Evolutionary conservation across 2,888 invertebrate genomes (phyloP).

Genomic region (Amblyjoppa proteus): DNA sequence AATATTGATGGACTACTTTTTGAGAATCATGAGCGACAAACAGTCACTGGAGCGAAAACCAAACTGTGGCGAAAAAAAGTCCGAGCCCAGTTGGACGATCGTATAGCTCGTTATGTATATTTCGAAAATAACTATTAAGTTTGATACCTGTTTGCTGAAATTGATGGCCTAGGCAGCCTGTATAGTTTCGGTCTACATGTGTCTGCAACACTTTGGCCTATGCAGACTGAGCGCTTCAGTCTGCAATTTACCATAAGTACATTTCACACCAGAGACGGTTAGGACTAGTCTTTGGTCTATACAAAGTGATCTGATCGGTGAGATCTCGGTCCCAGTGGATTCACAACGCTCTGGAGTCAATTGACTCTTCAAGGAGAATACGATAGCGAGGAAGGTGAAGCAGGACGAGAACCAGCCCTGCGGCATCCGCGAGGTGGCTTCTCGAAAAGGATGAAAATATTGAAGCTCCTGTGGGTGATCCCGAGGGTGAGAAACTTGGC

Average conservation of each 20-base stretch:
- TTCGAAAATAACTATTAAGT: no score
- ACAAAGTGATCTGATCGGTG: neutral
- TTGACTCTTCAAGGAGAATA: constrained; percentile 59
- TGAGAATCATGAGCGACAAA: neutral
- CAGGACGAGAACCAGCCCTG: constrained; percentile 3
- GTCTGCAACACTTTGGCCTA: neutral
- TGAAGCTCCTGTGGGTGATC: constrained; percentile 24
- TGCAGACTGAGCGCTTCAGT: no score
- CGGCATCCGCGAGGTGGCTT: constrained; percentile 18
- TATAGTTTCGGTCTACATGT: constrained; percentile 5
- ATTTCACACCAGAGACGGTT: no score
- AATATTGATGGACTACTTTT: constrained; percentile 24
- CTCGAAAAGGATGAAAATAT: constrained; percentile 51
- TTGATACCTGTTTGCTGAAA: no score
- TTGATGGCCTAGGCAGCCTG: no score
- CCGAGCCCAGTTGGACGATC: no score
- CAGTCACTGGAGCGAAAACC: constrained; percentile 9
- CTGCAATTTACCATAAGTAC: no score
- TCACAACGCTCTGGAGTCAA: constrained; percentile 38
- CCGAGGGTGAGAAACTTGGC: constrained; percentile 10
- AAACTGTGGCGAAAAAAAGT: neutral
- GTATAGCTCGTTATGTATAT: no score
- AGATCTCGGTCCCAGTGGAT: constrained; percentile 31
- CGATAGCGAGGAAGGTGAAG: constrained; percentile 45
- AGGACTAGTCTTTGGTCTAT: no score